Evolutionary conservation across 2,888 invertebrate genomes (phyloP).

Genomic region (Melangyna quadrimaculata): DNA sequence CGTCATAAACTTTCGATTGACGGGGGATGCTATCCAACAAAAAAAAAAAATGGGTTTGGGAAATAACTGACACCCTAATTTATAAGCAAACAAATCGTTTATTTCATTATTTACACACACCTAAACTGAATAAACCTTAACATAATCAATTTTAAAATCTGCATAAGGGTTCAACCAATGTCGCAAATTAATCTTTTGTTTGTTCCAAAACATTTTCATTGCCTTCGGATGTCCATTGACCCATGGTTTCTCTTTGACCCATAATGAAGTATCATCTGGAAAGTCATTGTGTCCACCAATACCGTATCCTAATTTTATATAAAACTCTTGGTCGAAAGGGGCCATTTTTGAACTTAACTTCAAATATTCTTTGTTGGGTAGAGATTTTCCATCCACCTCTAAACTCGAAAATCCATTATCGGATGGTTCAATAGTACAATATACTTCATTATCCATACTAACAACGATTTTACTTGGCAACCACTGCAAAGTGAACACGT

Average conservation of each 20-base stretch:
- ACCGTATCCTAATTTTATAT: slow-evolving; percentile 90
- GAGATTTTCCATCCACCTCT: slow-evolving; percentile 63
- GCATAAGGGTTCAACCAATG: slow-evolving; percentile 85
- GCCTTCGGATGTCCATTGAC: slow-evolving; percentile 85
- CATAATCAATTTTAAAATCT: slow-evolving; percentile 77
- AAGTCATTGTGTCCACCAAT: slow-evolving; percentile 90
- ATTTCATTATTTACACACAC: neutral
- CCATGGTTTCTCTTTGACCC: slow-evolving; percentile 86
- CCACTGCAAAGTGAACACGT: slow-evolving; percentile 87
- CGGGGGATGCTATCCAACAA: no score
- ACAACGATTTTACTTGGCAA: slow-evolving; percentile 76
- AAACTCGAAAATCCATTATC: slow-evolving; percentile 75
- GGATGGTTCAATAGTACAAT: slow-evolving; percentile 81
- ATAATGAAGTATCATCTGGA: slow-evolving; percentile 81
- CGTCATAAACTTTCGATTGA: no score
- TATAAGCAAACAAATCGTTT: neutral
- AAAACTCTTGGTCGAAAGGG: slow-evolving; percentile 88
- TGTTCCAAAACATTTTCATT: slow-evolving; percentile 86
- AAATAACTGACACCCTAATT: no score
- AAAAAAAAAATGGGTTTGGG: no score
- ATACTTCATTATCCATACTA: slow-evolving; percentile 82
- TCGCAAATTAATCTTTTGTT: slow-evolving; percentile 84
- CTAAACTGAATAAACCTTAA: slow-evolving; percentile 76
- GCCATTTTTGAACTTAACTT: slow-evolving; percentile 82
- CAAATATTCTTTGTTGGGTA: slow-evolving; percentile 79